Evolutionary conservation across 2,113 vertebrate genomes (phyloP).

Genomic region (Pandion haliaetus): DNA sequence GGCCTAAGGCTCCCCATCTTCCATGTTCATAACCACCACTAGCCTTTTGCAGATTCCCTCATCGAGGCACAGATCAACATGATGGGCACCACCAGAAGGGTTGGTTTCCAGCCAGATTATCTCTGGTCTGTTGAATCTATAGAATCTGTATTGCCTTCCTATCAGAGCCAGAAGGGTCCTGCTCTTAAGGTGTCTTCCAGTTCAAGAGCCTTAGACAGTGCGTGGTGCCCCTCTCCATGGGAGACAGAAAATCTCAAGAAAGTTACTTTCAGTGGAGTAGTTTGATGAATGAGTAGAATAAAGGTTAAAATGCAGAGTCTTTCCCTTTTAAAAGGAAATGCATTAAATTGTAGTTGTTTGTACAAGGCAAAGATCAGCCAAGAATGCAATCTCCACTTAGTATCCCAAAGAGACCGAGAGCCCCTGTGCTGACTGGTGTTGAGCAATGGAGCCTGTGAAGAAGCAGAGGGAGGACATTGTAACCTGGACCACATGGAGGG

Average conservation of each 20-base stretch:
- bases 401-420: not conserved
- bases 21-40: not conserved
- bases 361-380: not conserved
- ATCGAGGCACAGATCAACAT: not conserved
- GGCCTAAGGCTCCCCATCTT: not conserved
- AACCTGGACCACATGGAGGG: not conserved
- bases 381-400: not conserved
- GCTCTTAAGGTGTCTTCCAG: not conserved
- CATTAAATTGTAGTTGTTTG: not conserved
- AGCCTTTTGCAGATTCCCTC: not conserved
- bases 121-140: not conserved
- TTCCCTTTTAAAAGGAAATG: not conserved
- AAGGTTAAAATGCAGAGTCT: not conserved
- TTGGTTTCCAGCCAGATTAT: not conserved
- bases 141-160: not conserved
- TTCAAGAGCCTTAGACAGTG: not conserved
- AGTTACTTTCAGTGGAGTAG: not conserved
- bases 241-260: not conserved
- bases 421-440: not conserved
- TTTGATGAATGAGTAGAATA: not conserved
- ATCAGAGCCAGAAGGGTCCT: not conserved
- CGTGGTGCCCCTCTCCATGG: not conserved
- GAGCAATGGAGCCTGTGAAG: not conserved
- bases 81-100: not conserved
- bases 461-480: not conserved